Base-by-base conservation (phyloP, 2,888 invertebrate genomes). In the Coecobrya sp. region DNA sequence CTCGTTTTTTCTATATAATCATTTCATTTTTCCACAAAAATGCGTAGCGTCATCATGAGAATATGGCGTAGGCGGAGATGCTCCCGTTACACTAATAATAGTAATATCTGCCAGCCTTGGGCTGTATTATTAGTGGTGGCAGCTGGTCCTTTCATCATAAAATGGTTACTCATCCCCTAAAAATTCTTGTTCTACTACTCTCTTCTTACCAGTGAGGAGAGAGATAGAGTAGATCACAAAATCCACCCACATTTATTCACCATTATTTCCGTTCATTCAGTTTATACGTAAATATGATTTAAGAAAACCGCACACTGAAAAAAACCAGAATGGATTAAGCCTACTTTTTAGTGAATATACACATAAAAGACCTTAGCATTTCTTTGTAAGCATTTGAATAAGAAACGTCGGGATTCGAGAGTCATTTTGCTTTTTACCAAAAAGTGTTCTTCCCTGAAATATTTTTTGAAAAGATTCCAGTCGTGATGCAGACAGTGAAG, bases 121-220 rank as follows among this genome's bases (percentile, higher is more conserved):
- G 22, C 19, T 22, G 68, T 49, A 81, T 81, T 89, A 68, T 62
- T 62, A 30, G 65, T 73, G 82, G 76, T 91, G 88, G 93, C 94
- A 94, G 94, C 92, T 94, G 94, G 90, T 93, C 82, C 89, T 93
- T 94, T 93, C 94, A 94, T 94, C 94, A 94, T 93, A 91, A 84
- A 89, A 93, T 27, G 22, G 49, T 49, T 55, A 84, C 36, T 25
- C 19, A 84, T 59, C 87, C 92, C 89, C 91, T n/a, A 93, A 93
- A 94, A 93, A 93, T 79, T 76, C 45, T 89, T 82, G 42, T 68
- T 70, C 85, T 59, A 59, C 13, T 11, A 16, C 82, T 87, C 27
- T 76, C 42, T 62, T 25, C 49, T n/a, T 79, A 30, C 79, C 25
- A 25, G 1, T 4, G 36, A 36, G 7, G 36, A 36, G 36, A 36